A percentile compares a stretch with the other conserved stretches of the same genome.
These are phyloP conservation scores for Drosophila mauritiana DNA, from an alignment of 1,140 invertebrate genomes.

Conservation along the genomic window DNA sequence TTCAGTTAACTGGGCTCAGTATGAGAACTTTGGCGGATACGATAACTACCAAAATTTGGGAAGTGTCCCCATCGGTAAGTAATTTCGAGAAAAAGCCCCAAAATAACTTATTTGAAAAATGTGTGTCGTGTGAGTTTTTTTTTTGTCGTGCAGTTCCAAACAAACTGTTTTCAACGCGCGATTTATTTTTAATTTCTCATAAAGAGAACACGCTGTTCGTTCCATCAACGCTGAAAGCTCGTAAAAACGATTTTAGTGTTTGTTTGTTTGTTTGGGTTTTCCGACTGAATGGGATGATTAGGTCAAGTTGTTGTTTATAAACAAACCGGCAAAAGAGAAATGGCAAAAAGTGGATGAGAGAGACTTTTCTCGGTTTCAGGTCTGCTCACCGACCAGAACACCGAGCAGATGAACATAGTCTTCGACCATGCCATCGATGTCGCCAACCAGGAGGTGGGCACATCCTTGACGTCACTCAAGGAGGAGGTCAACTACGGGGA, in stretches of 20 bases:
- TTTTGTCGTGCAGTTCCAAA: slow-evolving; percentile 36
- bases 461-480: slow-evolving; percentile 53
- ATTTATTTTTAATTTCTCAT: slow-evolving; percentile 81
- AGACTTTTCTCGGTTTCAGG: slow-evolving; percentile 48
- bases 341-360: slow-evolving; percentile 2
- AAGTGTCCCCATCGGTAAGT: slow-evolving; percentile 69
- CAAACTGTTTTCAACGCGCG: slow-evolving; percentile 43
- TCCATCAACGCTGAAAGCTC: slow-evolving; percentile 79
- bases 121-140: slow-evolving; percentile 38
- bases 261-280: slow-evolving; percentile 70
- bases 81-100: slow-evolving; percentile 21
- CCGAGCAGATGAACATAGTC: slow-evolving; percentile 70
- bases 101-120: slow-evolving; percentile 19
- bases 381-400: slow-evolving; percentile 75
- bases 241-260: slow-evolving; percentile 73
- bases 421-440: slow-evolving; percentile 78
- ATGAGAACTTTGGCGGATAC: slow-evolving; percentile 35
- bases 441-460: slow-evolving; percentile 64
- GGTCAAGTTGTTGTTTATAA: slow-evolving; percentile 76
- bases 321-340: slow-evolving; percentile 60
- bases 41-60: slow-evolving; percentile 45
- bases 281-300: slow-evolving; percentile 51
- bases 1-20: slow-evolving; percentile 34
- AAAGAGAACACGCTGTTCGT: slow-evolving; percentile 77
- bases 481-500: slow-evolving; percentile 80